These are phyloP conservation scores for Glaucopsyche alexis DNA, from an alignment of 2,888 invertebrate genomes.

Conservation along the genomic window DNA sequence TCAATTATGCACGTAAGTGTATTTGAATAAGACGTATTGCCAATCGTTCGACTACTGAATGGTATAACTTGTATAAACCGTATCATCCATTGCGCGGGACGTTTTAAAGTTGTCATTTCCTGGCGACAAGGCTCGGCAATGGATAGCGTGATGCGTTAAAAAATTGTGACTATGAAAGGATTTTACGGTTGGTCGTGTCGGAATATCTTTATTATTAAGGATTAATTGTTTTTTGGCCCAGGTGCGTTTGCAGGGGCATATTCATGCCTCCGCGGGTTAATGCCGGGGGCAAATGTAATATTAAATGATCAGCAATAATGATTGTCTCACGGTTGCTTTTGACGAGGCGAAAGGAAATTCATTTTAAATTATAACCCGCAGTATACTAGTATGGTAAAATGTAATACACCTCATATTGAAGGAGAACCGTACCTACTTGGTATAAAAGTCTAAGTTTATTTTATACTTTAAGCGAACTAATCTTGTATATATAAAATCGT, in stretches of 20 bases:
- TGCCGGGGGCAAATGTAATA: constrained; percentile 43
- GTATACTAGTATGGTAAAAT: too few species aligned
- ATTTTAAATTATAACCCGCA: neutral
- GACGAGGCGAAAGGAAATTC: constrained; percentile 32
- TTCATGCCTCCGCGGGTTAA: constrained; percentile 46
- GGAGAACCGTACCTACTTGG: too few species aligned
- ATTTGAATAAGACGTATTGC: constrained; percentile 69
- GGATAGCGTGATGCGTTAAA: neutral
- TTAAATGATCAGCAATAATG: constrained; percentile 1
- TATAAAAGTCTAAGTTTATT: too few species aligned
- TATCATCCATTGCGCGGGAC: constrained; percentile 32
- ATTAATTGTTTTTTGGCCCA: constrained; percentile 52
- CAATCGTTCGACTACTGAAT: constrained; percentile 42
- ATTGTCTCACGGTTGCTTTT: constrained; percentile 11
- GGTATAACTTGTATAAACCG: neutral
- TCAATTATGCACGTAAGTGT: constrained; percentile 65
- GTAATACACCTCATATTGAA: too few species aligned
- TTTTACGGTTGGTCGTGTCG: constrained; percentile 59
- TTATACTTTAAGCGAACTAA: too few species aligned
- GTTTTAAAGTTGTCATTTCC: neutral
- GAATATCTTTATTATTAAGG: constrained; percentile 44
- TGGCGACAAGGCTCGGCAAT: neutral
- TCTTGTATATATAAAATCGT: too few species aligned
- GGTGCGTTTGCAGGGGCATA: constrained; percentile 44
- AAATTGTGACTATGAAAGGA: constrained; percentile 42